Percentiles rank a stretch among this genome's conserved stretches.
Conservation (phyloP, 2,888 invertebrate species). For the Drosophila buzzatii region DNA sequence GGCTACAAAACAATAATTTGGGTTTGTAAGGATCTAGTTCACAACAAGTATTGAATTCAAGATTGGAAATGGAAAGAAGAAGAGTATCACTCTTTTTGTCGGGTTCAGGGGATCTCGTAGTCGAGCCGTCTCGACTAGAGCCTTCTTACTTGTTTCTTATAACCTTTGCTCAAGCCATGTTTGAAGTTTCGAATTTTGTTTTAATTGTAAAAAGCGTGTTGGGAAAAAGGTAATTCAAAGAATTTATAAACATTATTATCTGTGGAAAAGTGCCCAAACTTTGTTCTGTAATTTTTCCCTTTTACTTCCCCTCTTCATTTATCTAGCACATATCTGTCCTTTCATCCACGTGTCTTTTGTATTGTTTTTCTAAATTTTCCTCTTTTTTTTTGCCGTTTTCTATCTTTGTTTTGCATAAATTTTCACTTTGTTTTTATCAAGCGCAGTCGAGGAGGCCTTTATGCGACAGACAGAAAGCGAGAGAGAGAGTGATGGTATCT, state of each 20-base stretch:
- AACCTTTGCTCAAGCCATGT: constrained; percentile 11
- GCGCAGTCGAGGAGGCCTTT: constrained; percentile 24
- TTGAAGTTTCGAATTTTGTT: constrained; percentile 21
- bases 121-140: too few species aligned
- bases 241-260: constrained; percentile 54
- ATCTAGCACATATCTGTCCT: constrained; percentile 3
- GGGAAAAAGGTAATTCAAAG: constrained; percentile 26
- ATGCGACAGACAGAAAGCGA: not conserved
- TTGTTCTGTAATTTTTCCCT: constrained; percentile 16
- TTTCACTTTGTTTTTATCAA: constrained; percentile 76
- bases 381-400: constrained; percentile 30
- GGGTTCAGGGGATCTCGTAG: too few species aligned
- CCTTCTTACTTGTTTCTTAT: not conserved
- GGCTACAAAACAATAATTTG: too few species aligned
- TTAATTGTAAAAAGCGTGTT: constrained; percentile 31
- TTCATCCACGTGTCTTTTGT: constrained; percentile 38
- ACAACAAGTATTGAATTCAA: too few species aligned
- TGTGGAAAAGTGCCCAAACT: constrained; percentile 42
- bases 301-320: not conserved
- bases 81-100: too few species aligned
- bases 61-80: too few species aligned
- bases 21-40: too few species aligned
- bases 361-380: constrained; percentile 41
- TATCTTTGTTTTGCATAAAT: constrained; percentile 77
- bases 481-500: constrained; percentile 2